Base-by-base conservation (phyloP, 1,140 invertebrate genomes). In the Ips typographus region DNA sequence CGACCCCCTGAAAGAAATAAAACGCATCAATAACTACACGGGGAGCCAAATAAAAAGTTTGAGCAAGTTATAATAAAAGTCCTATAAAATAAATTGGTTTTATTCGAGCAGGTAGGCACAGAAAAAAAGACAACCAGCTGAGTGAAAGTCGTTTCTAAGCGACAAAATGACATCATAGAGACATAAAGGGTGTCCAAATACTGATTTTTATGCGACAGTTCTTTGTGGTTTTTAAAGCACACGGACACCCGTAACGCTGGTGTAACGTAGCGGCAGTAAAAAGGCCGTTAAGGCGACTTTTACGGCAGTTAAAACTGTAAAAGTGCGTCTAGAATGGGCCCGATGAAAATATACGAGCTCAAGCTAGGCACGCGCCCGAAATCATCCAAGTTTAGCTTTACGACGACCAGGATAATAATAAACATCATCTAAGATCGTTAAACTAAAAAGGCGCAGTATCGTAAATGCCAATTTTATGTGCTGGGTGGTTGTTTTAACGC, bases 251-350 rank as follows among this genome's bases (percentile, higher is more conserved):
- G 52, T 72, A 71, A 44, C 71, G 70, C 68, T 63, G 74, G 76
- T 22, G 42, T 49, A 56, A 76, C 75, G 75, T 77, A 75, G 78
- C 77, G 75, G 77, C 75, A 79, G 78, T 79, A 79, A 79, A 79
- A 78, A 61, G 71, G 72, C 67, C 76, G 73, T 78, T 77, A 79
- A 79, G 77, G 71, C 67, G 78, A 77, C 76, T 78, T 79, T 79
- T 78, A 79, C 74, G 74, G 73, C 76, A 77, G 75, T 79, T 79
- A 79, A 79, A 79, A 79, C 73, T 77, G 75, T 79, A 79, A 77
- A 77, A 76, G 76, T 78, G 77, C 76, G 77, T 79, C 76, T 74
- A 70, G 53, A 77, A 77, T 74, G 71, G 74, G 70, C 74, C 49
- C 62, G 68, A 76, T 74, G 76, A 79, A 78, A 77, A 78, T 74